Percentiles rank a stretch among this genome's conserved stretches.
Evolutionary conservation across 2,113 vertebrate species (phyloP).

Genomic region (Phoenicopterus ruber): DNA sequence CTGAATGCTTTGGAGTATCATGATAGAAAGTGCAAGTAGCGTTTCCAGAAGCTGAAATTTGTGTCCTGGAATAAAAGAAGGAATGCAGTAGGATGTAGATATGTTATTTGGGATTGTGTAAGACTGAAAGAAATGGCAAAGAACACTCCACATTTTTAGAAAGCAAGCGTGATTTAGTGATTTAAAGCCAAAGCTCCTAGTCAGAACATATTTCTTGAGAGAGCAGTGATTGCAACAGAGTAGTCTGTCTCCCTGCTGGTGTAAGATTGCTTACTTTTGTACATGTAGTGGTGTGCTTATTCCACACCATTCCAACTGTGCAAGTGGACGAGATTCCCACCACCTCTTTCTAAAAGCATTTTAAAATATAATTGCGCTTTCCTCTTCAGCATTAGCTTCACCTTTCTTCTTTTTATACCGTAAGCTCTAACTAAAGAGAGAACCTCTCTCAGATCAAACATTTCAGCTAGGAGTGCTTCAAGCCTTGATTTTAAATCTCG

Average conservation of each 20-base stretch:
- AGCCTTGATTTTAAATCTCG: not conserved
- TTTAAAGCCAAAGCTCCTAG: not conserved
- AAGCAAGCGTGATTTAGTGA: not conserved
- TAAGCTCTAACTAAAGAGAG: not conserved
- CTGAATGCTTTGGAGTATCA: not conserved
- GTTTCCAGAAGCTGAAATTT: not conserved
- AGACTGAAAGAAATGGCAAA: not conserved
- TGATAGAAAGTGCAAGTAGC: not conserved
- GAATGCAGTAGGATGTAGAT: not conserved
- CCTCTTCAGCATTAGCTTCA: not conserved
- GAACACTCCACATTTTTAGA: not conserved
- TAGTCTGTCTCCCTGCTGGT: not conserved
- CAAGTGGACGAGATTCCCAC: not conserved
- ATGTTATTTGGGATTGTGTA: not conserved
- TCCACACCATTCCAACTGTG: not conserved
- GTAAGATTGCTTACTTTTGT: not conserved
- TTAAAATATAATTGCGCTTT: not conserved
- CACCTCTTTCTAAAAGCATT: not conserved
- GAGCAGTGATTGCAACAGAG: not conserved
- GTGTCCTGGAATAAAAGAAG: not conserved
- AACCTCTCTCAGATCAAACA: not conserved
- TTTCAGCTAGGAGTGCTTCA: not conserved
- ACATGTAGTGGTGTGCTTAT: not conserved
- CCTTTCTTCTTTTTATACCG: not conserved
- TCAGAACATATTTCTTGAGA: not conserved